A percentile compares a stretch with the other conserved stretches of the same genome.
Conservation (phyloP, 92 coral and sea anemone species). For the Parazoanthus swiftii region DNA sequence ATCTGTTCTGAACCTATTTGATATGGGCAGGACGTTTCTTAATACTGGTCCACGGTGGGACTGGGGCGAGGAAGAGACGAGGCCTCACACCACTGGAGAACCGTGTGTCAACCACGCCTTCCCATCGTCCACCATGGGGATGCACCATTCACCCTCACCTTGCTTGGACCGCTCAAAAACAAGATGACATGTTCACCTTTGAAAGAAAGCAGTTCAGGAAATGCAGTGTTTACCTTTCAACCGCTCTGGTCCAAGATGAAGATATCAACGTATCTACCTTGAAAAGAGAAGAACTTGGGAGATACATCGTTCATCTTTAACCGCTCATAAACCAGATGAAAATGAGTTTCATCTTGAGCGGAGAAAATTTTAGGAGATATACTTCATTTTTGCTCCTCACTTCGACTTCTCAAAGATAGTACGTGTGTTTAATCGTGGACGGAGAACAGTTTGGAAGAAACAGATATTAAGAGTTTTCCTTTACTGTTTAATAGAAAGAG, state of each 20-base stretch:
- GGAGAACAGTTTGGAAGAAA: neutral
- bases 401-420: neutral
- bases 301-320: neutral
- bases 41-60: conserved; percentile 54
- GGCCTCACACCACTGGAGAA: conserved; percentile 60
- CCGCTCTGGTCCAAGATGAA: neutral
- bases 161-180: conserved; percentile 74
- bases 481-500: neutral
- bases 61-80: conserved; percentile 49
- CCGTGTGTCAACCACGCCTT: conserved; percentile 58
- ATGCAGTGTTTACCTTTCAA: neutral
- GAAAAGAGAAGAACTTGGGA: neutral
- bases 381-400: neutral
- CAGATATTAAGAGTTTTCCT: neutral
- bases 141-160: conserved; percentile 55
- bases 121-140: conserved; percentile 76
- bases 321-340: neutral
- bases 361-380: neutral
- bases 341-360: neutral
- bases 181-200: conserved; percentile 37
- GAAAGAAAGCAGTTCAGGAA: too few species aligned
- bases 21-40: conserved; percentile 69
- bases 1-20: conserved; percentile 87
- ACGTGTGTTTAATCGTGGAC: neutral
- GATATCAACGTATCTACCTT: neutral